Base-by-base conservation (phyloP, 1,140 invertebrate species). In the Bombus huntii region DNA sequence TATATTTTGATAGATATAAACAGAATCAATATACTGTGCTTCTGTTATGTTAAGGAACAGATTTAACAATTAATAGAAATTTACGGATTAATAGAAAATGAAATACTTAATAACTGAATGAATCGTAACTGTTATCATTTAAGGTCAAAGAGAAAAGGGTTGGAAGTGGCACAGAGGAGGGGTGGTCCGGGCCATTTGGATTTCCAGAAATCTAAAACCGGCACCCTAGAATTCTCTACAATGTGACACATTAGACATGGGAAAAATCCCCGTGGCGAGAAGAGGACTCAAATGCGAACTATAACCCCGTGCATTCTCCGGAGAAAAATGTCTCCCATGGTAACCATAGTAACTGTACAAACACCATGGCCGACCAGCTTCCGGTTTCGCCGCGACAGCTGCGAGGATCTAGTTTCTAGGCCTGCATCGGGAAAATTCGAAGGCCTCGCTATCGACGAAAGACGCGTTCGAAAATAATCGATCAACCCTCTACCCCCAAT, bases 361-460 rank as follows among this genome's bases (percentile, higher is more conserved):
- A 95, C 94, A 95, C 95, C 90, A 95, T 95, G 94, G 94, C 94
- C 91, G 94, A 82, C 91, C 42, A 93, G 95, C 94, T 95, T 95
- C 95, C 95, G 94, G 94, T 95, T 94, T 93, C 92, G 76, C 76
- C 92, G 83, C 92, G 89, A 91, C 94, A 95, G 94, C 94, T 95
- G 94, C 92, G 90, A 87, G 93, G 94, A 95, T 95, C 94, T 95
- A 95, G 94, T 95, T 95, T 95, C 94, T 93, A 94, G 88, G 83
- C 77, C 88, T 86, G 81, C 65, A 74, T 75, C 65, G 79, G 57
- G 1, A 66, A 34, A 39, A 62, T 28, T 37, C 74, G 37, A 34
- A 59, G 34, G 13, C 13, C 53, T 34, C 57, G 28, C 31, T 39
- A 37, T 4, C 34, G 44, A 28, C 73, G 72, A 83, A 83, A 83